A percentile compares a stretch with the other conserved stretches of the same genome.
phyloP scores from a whole-genome alignment of 1,140 invertebrate species.

The Samia ricini region DNA sequence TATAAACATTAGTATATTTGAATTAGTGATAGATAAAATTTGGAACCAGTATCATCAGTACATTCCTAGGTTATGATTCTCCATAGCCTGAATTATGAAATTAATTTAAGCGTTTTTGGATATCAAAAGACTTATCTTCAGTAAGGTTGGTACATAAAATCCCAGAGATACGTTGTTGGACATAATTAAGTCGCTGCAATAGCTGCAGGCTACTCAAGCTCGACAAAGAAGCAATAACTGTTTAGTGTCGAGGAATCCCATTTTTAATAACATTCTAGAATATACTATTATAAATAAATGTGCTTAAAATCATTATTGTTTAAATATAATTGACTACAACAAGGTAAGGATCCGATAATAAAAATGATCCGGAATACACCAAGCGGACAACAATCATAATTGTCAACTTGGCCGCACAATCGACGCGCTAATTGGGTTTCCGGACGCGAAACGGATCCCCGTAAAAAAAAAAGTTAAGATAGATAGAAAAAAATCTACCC shows the following conservation, averaged over 20 bases:
- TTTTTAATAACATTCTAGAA: not conserved
- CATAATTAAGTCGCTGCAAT: too few relatives aligned
- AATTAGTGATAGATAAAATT: too few relatives aligned
- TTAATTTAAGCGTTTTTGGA: too few relatives aligned
- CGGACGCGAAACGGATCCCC: constrained; percentile 2
- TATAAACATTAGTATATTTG: too few relatives aligned
- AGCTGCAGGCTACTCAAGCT: too few relatives aligned
- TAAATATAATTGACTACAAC: not conserved
- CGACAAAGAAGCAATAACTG: not conserved
- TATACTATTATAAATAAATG: not conserved
- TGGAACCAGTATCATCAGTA: not conserved
- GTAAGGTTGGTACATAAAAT: too few relatives aligned
- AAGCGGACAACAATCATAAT: not conserved
- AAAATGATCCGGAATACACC: not conserved
- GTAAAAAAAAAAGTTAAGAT: constrained; percentile 7
- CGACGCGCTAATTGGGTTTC: constrained; percentile 11
- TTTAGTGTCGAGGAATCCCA: not conserved
- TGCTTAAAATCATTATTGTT: not conserved
- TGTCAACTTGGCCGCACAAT: constrained; percentile 6
- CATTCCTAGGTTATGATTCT: too few relatives aligned
- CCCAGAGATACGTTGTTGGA: too few relatives aligned
- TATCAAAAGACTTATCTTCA: too few relatives aligned
- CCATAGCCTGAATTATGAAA: too few relatives aligned
- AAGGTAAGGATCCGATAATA: not conserved
- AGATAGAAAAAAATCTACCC: not conserved